These are phyloP conservation scores for Rhyacophila brunnea DNA, from an alignment of 1,140 invertebrate species.

Conservation along the genomic window DNA sequence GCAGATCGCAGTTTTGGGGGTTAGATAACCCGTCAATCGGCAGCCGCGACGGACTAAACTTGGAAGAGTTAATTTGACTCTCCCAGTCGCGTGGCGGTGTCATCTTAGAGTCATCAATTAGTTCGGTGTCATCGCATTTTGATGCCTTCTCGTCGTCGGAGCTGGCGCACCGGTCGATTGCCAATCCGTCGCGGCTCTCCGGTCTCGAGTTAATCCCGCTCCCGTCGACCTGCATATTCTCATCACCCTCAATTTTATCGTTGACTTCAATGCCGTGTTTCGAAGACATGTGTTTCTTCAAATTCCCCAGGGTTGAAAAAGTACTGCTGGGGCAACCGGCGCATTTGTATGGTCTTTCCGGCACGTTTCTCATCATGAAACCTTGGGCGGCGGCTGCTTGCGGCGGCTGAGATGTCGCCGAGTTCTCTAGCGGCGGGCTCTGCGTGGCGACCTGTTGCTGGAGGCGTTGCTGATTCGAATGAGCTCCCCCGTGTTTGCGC, in stretches of 20 bases:
- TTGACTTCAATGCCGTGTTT: slow-evolving; percentile 60
- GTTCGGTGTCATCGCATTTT: slow-evolving; percentile 3
- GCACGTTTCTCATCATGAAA: slow-evolving; percentile 67
- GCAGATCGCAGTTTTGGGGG: slow-evolving; percentile 59
- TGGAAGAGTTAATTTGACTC: slow-evolving; percentile 29
- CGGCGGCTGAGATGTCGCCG: slow-evolving; percentile 30
- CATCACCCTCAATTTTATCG: slow-evolving; percentile 43
- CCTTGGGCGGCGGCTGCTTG: slow-evolving; percentile 45
- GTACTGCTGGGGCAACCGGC: slow-evolving; percentile 81
- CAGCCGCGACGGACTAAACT: slow-evolving; percentile 26
- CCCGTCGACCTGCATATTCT: slow-evolving; percentile 29
- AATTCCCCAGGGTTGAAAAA: slow-evolving; percentile 77
- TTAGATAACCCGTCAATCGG: slow-evolving; percentile 15
- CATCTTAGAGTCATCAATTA: not conserved
- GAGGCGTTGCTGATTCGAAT: slow-evolving; percentile 48
- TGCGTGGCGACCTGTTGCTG: slow-evolving; percentile 39
- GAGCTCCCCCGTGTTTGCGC: slow-evolving; percentile 77
- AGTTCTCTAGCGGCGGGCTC: slow-evolving; percentile 43
- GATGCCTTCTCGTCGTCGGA: slow-evolving; percentile 38
- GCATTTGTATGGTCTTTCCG: slow-evolving; percentile 82
- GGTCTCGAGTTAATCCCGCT: slow-evolving; percentile 22
- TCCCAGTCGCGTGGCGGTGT: slow-evolving; percentile 36
- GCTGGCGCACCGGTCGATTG: slow-evolving; percentile 28
- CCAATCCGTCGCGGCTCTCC: slow-evolving; percentile 46
- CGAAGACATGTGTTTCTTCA: slow-evolving; percentile 73